A percentile compares a stretch with the other conserved stretches of the same genome.
Conservation (phyloP, 2,888 invertebrate species). For the Alentia gelatinosa region DNA sequence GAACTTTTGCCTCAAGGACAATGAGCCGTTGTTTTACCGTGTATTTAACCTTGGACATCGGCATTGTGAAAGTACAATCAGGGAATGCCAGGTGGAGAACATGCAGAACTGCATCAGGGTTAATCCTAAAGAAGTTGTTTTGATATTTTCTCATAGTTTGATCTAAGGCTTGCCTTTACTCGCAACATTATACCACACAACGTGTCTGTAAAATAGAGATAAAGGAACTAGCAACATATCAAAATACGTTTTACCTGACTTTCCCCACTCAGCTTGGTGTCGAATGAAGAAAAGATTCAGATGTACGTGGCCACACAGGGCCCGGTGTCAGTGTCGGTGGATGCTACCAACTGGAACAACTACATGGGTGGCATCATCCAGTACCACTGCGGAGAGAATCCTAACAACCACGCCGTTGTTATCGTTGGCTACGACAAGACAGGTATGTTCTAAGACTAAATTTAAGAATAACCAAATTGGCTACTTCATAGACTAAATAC, state of each 20-base stretch:
- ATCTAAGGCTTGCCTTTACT: no score
- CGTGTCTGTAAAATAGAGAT: no score
- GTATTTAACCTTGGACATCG: no score
- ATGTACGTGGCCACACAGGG: conserved; percentile 86
- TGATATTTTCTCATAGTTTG: neutral
- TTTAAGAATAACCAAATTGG: no score
- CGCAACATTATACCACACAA: no score
- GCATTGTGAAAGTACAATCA: no score
- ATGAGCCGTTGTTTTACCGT: no score
- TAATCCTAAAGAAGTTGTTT: neutral
- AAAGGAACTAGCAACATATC: no score
- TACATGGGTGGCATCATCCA: conserved; percentile 92
- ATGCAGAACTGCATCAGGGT: neutral
- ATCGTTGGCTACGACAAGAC: conserved; percentile 90
- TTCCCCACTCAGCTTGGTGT: neutral
- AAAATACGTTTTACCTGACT: no score
- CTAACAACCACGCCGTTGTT: conserved; percentile 91
- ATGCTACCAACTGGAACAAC: conserved; percentile 92
- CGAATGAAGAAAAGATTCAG: conserved; percentile 81
- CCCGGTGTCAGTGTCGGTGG: conserved; percentile 90
- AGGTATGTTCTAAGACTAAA: conserved; percentile 70
- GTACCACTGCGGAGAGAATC: conserved; percentile 86
- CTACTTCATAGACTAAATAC: no score
- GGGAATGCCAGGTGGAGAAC: no score
- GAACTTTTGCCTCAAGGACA: no score